These are phyloP conservation scores for Echinops telfairi DNA, from an alignment of 2,113 vertebrate genomes.

Conservation along the genomic window DNA sequence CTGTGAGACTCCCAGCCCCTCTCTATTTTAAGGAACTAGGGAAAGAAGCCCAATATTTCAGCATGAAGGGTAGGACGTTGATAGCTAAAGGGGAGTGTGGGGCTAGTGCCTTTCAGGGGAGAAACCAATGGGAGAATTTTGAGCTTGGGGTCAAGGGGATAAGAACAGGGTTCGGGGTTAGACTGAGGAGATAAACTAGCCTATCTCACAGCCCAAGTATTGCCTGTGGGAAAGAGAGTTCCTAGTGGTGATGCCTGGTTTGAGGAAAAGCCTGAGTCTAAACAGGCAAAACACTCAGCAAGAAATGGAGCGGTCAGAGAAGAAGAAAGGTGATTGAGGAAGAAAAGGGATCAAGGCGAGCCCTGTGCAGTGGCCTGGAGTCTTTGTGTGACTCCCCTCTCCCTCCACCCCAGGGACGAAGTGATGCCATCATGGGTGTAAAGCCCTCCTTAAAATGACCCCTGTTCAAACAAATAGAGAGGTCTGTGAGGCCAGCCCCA, in stretches of 20 bases:
- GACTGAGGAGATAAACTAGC: not conserved
- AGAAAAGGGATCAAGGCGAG: not conserved
- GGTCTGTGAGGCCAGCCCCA: no score
- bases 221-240: not conserved
- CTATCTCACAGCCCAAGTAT: not conserved
- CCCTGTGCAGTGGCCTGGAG: not conserved
- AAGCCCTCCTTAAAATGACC: not conserved
- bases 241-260: not conserved
- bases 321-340: not conserved
- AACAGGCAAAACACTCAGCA: conserved; percentile 49
- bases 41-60: conserved; percentile 2
- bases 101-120: not conserved
- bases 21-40: not conserved
- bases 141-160: not conserved
- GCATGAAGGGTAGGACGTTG: not conserved
- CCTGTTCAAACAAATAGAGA: not conserved
- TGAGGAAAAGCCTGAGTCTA: not conserved
- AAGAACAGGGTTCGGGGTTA: not conserved
- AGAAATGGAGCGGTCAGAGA: not conserved
- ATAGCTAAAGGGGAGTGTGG: not conserved
- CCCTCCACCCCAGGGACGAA: not conserved
- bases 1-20: conserved; percentile 45
- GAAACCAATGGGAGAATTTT: not conserved
- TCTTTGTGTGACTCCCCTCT: no score
- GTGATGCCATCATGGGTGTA: not conserved